These are phyloP conservation scores for Listrodromus nycthemerus DNA, from an alignment of 2,888 invertebrate species.

Conservation along the genomic window DNA sequence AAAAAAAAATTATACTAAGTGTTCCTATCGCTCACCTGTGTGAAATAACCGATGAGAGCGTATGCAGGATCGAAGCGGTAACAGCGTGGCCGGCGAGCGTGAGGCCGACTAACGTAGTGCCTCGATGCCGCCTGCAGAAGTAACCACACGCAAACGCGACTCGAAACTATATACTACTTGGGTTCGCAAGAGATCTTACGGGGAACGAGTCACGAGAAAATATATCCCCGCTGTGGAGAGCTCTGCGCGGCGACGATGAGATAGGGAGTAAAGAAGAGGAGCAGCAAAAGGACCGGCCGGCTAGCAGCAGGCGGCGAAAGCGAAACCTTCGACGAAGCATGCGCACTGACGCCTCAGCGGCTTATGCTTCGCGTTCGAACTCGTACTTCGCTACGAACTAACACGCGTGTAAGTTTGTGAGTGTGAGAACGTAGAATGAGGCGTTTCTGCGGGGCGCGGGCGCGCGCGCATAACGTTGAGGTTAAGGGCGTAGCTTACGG, in stretches of 20 bases:
- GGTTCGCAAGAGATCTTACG: not conserved
- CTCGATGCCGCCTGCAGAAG: conserved; percentile 14
- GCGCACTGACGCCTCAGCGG: conserved; percentile 62
- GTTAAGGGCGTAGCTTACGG: conserved; percentile 15
- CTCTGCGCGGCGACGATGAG: conserved; percentile 13
- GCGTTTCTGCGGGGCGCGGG: not conserved
- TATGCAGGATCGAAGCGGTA: not conserved
- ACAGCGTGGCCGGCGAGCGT: conserved; percentile 2
- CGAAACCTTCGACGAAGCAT: conserved; percentile 61
- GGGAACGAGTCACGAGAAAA: conserved; percentile 3
- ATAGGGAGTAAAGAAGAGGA: conserved; percentile 30
- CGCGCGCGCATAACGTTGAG: not conserved
- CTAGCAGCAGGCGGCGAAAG: conserved; percentile 49
- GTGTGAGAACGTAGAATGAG: not conserved
- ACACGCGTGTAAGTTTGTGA: not conserved
- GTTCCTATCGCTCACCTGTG: conserved; percentile 16
- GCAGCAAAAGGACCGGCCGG: conserved; percentile 46
- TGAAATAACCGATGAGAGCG: conserved; percentile 5
- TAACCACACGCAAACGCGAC: conserved; percentile 13
- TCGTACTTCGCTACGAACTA: conserved; percentile 14
- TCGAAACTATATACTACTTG: not conserved
- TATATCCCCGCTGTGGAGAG: not conserved
- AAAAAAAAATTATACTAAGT: not conserved
- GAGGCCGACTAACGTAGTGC: conserved; percentile 6
- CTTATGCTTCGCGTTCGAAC: conserved; percentile 52